These are phyloP conservation scores for Picus viridis DNA, from an alignment of 2,797 vertebrate species.

Conservation along the genomic window DNA sequence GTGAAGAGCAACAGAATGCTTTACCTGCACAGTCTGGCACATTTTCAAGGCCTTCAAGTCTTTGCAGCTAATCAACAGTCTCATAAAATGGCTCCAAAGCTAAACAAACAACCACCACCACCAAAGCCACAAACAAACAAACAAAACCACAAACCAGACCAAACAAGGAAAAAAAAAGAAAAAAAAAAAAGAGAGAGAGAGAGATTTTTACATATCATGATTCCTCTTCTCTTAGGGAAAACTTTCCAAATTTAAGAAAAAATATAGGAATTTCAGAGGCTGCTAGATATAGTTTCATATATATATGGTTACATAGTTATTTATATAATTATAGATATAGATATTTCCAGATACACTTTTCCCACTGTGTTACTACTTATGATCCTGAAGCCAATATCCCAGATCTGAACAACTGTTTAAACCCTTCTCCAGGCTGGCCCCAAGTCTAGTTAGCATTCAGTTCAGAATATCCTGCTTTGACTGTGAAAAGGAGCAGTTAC, in stretches of 20 bases:
- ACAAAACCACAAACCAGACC: too few relatives aligned
- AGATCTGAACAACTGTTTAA: background rate
- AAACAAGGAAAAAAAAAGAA: too few relatives aligned
- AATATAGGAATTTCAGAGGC: background rate
- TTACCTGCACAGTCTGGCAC: conserved; percentile 75
- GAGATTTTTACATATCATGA: background rate
- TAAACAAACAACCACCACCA: background rate
- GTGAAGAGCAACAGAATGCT: background rate
- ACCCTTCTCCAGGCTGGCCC: background rate
- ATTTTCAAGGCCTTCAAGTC: conserved; percentile 80
- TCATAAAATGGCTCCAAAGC: conserved; percentile 78
- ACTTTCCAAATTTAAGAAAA: background rate
- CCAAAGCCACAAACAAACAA: background rate
- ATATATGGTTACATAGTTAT: too few relatives aligned
- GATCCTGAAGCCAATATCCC: background rate
- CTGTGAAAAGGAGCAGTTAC: conserved; percentile 69
- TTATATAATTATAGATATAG: background rate
- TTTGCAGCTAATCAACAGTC: conserved; percentile 75
- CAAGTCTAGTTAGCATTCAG: conserved; percentile 55
- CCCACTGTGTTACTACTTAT: background rate
- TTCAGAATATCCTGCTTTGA: conserved; percentile 60
- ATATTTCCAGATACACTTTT: background rate
- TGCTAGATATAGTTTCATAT: background rate
- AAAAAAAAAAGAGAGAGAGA: background rate
- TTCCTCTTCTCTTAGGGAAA: background rate